phyloP scores from a whole-genome alignment of 2,797 vertebrate species.

The Menidia menidia region DNA sequence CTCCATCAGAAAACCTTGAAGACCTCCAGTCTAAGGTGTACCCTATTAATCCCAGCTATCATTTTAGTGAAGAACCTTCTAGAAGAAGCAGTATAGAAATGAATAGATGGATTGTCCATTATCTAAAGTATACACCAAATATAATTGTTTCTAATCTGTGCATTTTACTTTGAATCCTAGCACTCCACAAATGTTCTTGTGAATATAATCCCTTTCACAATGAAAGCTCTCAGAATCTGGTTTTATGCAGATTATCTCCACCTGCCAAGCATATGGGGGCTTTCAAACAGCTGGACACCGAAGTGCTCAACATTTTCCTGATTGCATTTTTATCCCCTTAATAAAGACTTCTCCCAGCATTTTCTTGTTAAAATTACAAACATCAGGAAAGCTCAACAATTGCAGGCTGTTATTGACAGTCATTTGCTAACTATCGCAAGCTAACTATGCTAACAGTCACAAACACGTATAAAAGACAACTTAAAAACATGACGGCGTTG shows the following conservation, averaged over 20 bases:
- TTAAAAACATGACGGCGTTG: constrained; percentile 6
- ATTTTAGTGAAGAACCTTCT: no score
- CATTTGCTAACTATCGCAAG: constrained; percentile 5
- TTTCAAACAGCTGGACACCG: constrained; percentile 4
- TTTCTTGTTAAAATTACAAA: neutral
- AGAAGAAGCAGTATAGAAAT: no score
- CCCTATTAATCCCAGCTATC: no score
- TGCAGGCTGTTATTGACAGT: neutral
- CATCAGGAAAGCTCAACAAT: neutral
- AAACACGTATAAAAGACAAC: constrained; percentile 14
- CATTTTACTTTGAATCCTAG: neutral
- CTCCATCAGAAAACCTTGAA: no score
- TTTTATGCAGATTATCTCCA: neutral
- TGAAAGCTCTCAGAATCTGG: neutral
- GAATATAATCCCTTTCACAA: neutral
- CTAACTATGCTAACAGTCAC: constrained; percentile 25
- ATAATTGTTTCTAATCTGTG: neutral
- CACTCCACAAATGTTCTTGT: neutral
- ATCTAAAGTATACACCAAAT: neutral
- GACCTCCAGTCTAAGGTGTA: no score
- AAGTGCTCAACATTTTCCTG: neutral
- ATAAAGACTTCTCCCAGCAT: neutral
- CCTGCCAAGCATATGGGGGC: neutral
- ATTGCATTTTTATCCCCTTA: neutral
- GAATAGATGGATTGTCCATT: no score